phyloP scores from a whole-genome alignment of 2,888 invertebrate genomes.

The Smittia sp. region DNA sequence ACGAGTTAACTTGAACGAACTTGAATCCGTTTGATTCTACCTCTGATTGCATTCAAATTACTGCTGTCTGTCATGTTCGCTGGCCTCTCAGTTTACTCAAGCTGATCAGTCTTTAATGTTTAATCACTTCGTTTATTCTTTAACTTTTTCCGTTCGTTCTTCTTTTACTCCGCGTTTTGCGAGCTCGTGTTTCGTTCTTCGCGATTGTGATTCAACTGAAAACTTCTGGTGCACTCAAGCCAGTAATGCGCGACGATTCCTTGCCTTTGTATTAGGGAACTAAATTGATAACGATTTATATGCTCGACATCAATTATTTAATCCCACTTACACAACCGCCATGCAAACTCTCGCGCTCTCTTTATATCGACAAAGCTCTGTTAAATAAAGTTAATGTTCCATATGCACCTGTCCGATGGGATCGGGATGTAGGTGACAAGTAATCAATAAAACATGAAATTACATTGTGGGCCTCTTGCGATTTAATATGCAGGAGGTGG shows the following conservation, averaged over 20 bases:
- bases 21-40: too few relatives aligned
- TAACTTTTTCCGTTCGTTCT: neutral
- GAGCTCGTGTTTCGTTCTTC: neutral
- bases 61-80: neutral
- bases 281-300: constrained; percentile 23
- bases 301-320: constrained; percentile 11
- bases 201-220: neutral
- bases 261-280: neutral
- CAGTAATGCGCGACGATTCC: neutral
- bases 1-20: too few relatives aligned
- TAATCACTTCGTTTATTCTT: neutral
- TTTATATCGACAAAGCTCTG: too few relatives aligned
- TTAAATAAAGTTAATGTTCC: too few relatives aligned
- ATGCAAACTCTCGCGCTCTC: too few relatives aligned
- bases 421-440: too few relatives aligned
- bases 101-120: neutral
- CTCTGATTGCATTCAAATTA: neutral
- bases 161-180: neutral
- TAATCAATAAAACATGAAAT: too few relatives aligned
- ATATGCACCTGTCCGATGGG: too few relatives aligned
- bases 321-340: neutral
- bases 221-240: neutral
- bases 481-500: too few relatives aligned
- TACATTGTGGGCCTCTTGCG: too few relatives aligned
- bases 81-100: neutral